Conservation (phyloP, 2,888 invertebrate genomes). For the Harpagoxenus sublaevis region DNA sequence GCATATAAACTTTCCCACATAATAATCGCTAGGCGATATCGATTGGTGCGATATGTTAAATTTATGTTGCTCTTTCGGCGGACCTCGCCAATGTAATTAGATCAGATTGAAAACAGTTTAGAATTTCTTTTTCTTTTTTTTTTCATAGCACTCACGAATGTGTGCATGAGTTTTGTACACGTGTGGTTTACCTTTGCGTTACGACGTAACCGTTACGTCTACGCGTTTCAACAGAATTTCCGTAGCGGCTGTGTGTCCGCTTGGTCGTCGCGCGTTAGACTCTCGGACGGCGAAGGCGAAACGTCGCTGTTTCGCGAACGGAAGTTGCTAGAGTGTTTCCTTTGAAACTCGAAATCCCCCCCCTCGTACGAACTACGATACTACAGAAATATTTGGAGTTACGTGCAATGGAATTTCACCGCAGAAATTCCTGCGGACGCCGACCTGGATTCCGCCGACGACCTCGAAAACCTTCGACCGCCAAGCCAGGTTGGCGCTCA, state of each 20-base stretch:
- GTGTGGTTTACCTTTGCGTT: not conserved
- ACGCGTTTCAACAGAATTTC: slow-evolving; percentile 21
- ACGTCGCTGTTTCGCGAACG: slow-evolving; percentile 1
- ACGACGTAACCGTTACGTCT: not conserved
- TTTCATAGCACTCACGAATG: not conserved
- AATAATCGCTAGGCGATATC: slow-evolving; percentile 68
- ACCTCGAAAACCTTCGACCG: slow-evolving; percentile 77
- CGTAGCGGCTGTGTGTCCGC: not conserved
- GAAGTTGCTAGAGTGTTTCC: slow-evolving; percentile 56
- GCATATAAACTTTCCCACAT: slow-evolving; percentile 71
- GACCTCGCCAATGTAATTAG: slow-evolving; percentile 22
- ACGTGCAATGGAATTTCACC: slow-evolving; percentile 72
- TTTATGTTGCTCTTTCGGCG: slow-evolving; percentile 57
- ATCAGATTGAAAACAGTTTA: slow-evolving; percentile 11
- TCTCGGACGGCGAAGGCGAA: not conserved
- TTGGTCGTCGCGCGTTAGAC: not conserved
- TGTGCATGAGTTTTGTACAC: not conserved
- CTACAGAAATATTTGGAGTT: slow-evolving; percentile 74
- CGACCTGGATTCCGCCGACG: slow-evolving; percentile 76
- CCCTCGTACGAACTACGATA: slow-evolving; percentile 58
- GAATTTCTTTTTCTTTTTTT: not conserved
- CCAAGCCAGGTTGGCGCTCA: slow-evolving; percentile 66
- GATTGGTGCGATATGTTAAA: slow-evolving; percentile 55
- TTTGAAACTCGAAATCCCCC: slow-evolving; percentile 63
- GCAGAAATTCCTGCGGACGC: slow-evolving; percentile 77